A percentile compares a stretch with the other conserved stretches of the same genome.
These are phyloP conservation scores for Acrobeloides nanus DNA, from an alignment of 2,888 invertebrate genomes.

Conservation along the genomic window DNA sequence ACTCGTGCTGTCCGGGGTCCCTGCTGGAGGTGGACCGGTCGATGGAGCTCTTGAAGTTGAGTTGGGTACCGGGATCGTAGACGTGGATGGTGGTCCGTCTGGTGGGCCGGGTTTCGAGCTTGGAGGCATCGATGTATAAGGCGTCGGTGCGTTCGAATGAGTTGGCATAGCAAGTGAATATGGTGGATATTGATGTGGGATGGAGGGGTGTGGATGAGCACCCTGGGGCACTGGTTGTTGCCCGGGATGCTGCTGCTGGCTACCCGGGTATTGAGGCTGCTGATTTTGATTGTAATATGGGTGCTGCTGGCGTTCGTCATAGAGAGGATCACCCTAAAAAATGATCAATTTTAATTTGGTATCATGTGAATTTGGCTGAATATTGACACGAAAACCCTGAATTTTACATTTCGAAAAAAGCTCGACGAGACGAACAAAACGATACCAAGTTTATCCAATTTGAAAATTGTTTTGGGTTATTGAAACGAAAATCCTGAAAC, in stretches of 20 bases:
- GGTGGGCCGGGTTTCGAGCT: background rate
- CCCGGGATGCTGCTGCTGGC: background rate
- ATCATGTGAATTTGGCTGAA: too few relatives aligned
- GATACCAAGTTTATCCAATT: too few relatives aligned
- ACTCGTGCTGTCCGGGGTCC: constrained; percentile 32
- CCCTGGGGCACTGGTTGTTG: background rate
- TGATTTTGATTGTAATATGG: too few relatives aligned
- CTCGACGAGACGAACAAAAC: too few relatives aligned
- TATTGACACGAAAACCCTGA: too few relatives aligned
- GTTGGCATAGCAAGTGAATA: background rate
- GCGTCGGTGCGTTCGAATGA: background rate
- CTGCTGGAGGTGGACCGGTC: constrained; percentile 13
- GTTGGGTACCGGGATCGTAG: background rate
- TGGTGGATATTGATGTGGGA: background rate
- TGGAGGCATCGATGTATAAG: background rate
- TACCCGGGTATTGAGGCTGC: background rate
- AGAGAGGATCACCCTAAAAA: too few relatives aligned
- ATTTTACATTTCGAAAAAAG: too few relatives aligned
- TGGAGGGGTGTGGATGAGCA: too few relatives aligned
- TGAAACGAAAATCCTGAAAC: too few relatives aligned
- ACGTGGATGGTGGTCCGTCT: background rate
- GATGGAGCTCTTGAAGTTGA: constrained; percentile 10
- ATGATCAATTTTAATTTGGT: too few relatives aligned
- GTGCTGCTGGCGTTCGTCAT: too few relatives aligned
- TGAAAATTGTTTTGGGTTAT: too few relatives aligned